phyloP scores from a whole-genome alignment of 2,888 invertebrate species.

The Leptinotarsa tumamoca region DNA sequence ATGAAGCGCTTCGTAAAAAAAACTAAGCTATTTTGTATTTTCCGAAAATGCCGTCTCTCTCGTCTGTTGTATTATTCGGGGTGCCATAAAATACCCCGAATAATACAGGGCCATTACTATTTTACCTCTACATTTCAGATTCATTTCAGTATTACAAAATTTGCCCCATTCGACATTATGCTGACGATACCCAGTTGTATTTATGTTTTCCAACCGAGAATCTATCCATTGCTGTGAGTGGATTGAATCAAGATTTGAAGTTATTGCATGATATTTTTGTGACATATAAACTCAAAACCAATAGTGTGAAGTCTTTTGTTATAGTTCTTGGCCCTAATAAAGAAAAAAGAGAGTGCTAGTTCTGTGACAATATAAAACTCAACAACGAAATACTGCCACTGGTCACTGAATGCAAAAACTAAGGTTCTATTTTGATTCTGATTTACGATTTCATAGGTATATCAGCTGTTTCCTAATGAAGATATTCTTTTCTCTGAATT shows the following conservation, averaged over 20 bases:
- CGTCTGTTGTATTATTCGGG: too few species aligned
- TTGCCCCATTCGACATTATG: neutral
- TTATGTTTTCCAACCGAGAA: slow-evolving; percentile 9
- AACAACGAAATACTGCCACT: neutral
- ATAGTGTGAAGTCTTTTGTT: neutral
- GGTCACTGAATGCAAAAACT: neutral
- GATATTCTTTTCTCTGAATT: too few species aligned
- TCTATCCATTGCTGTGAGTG: too few species aligned
- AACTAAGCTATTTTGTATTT: too few species aligned
- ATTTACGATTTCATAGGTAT: neutral
- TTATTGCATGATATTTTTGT: too few species aligned
- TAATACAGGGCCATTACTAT: neutral
- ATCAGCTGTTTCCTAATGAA: neutral
- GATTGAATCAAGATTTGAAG: too few species aligned
- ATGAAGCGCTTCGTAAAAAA: too few species aligned
- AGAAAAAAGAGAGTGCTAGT: neutral
- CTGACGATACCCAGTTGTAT: slow-evolving; percentile 20
- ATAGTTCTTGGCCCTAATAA: neutral
- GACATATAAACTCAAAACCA: too few species aligned
- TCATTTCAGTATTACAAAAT: neutral
- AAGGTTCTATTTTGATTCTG: neutral
- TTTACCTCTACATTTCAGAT: slow-evolving; percentile 15
- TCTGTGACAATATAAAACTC: neutral
- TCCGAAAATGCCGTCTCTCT: too few species aligned
- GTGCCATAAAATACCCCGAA: too few species aligned